Conservation (phyloP, 2,113 vertebrate species). For the Entomyzon cyanotis region DNA sequence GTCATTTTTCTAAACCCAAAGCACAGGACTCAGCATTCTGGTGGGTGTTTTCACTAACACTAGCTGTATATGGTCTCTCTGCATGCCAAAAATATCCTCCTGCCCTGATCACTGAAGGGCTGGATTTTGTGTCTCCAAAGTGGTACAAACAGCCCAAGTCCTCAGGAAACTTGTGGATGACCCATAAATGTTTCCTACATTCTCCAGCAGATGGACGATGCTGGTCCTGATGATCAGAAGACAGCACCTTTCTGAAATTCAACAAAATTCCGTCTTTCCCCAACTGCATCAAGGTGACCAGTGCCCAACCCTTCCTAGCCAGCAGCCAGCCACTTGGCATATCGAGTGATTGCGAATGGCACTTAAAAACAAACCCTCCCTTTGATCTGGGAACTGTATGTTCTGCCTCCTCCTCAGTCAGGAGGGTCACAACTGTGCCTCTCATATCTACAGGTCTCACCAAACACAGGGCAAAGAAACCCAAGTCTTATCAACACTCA, state of each 20-base stretch:
- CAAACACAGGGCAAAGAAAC: background rate
- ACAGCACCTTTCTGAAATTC: background rate
- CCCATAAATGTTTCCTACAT: background rate
- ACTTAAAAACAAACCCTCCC: background rate
- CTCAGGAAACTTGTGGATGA: background rate
- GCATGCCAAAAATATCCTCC: background rate
- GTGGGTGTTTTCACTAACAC: background rate
- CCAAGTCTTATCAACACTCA: background rate
- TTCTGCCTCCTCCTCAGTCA: background rate
- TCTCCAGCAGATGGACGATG: background rate
- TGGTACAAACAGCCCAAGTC: background rate
- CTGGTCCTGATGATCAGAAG: background rate
- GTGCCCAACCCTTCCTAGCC: background rate
- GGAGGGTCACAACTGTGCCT: background rate
- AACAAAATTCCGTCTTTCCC: background rate
- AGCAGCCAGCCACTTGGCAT: background rate
- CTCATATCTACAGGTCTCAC: background rate
- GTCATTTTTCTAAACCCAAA: background rate
- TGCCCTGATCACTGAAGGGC: background rate
- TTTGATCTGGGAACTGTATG: background rate
- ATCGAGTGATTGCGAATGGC: rapidly evolving
- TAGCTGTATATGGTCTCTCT: background rate
- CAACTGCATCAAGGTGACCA: background rate
- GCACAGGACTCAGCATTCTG: background rate
- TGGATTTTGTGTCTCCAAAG: background rate